Evolutionary conservation across 2,113 vertebrate species (phyloP).

Genomic region (Nothocercus nigrocapillus): DNA sequence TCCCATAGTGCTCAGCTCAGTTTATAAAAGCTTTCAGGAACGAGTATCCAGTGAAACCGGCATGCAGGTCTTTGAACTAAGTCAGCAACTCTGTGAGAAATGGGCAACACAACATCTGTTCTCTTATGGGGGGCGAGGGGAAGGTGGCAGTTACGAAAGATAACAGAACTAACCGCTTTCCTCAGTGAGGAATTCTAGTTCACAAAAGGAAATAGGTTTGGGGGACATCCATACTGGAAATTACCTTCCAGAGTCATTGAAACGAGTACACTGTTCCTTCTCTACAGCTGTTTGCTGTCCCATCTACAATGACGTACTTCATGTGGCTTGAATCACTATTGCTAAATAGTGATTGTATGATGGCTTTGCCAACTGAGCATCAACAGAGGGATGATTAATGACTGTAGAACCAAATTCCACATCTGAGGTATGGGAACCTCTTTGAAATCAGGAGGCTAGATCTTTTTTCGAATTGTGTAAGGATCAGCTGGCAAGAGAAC

Average conservation of each 20-base stretch:
- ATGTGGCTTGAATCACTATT: no score
- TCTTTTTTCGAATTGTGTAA: no score
- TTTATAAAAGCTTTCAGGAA: background rate
- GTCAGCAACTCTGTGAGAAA: background rate
- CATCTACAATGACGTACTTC: no score
- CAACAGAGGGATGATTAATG: no score
- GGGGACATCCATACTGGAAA: accelerated
- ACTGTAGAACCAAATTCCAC: no score
- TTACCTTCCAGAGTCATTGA: background rate
- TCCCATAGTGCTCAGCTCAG: background rate
- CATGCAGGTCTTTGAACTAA: background rate
- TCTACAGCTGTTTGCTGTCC: no score
- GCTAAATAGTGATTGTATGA: no score
- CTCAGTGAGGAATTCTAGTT: background rate
- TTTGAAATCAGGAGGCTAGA: no score
- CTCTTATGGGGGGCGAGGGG: background rate
- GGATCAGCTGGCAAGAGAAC: no score
- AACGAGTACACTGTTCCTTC: background rate
- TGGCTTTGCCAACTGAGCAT: no score
- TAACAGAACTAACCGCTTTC: background rate
- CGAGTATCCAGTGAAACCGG: background rate
- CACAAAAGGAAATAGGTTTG: background rate
- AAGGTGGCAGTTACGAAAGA: background rate
- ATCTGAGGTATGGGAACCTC: no score
- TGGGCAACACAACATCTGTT: no score